Conservation (phyloP, 2,888 invertebrate species). For the Timandra comae region DNA sequence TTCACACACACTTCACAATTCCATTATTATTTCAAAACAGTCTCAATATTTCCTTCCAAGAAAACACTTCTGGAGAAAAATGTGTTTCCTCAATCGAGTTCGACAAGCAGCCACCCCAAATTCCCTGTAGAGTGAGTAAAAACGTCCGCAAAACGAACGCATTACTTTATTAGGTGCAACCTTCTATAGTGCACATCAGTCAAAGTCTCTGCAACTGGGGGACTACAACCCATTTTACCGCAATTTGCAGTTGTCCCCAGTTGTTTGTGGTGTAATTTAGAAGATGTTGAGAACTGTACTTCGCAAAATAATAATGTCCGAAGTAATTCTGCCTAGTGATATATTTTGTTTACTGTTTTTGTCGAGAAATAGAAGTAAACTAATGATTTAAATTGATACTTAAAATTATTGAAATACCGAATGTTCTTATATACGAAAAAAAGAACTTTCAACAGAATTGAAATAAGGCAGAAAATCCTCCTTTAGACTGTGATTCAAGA, state of each 20-base stretch:
- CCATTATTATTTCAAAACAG: no score
- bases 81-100: neutral
- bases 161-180: slow-evolving; percentile 72
- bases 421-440: no score
- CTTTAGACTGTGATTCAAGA: no score
- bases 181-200: slow-evolving; percentile 53
- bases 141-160: slow-evolving; percentile 31
- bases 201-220: slow-evolving; percentile 55
- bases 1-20: no score
- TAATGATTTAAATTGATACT: no score
- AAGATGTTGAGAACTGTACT: slow-evolving; percentile 15
- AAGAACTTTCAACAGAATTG: no score
- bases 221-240: slow-evolving; percentile 62
- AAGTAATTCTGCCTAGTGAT: neutral
- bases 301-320: neutral
- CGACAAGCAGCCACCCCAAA: slow-evolving; percentile 2
- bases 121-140: slow-evolving; percentile 16
- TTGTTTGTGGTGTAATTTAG: slow-evolving; percentile 19
- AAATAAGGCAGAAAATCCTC: no score
- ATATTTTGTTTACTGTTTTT: no score
- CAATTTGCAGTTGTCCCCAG: slow-evolving; percentile 57
- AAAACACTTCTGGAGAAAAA: neutral
- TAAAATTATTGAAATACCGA: no score
- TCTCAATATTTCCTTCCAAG: no score
- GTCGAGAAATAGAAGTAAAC: no score